phyloP scores from a whole-genome alignment of 2,888 invertebrate genomes.

The Deilephila porcellus region DNA sequence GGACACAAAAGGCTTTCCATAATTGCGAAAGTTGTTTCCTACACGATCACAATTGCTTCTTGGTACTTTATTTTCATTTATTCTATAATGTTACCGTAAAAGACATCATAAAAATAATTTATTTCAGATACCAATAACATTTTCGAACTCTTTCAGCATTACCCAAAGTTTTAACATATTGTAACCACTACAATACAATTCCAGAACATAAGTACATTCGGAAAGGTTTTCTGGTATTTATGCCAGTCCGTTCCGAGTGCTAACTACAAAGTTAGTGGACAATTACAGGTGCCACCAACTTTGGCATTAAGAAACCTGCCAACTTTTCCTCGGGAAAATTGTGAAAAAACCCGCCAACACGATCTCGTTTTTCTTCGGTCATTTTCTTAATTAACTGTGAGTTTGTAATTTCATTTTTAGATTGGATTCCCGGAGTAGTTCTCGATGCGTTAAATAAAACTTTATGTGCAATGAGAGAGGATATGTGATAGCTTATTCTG shows the following conservation, averaged over 20 bases:
- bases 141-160: neutral
- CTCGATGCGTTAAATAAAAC: slow-evolving; percentile 1
- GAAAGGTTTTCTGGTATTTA: slow-evolving; percentile 4
- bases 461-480: neutral
- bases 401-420: slow-evolving; percentile 33
- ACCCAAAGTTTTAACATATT: neutral
- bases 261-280: neutral
- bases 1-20: too few relatives aligned
- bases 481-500: too few relatives aligned
- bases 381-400: slow-evolving; percentile 37
- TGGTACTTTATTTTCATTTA: too few relatives aligned
- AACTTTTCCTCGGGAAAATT: slow-evolving; percentile 23
- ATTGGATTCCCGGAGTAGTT: slow-evolving; percentile 29
- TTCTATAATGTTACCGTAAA: too few relatives aligned
- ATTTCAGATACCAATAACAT: too few relatives aligned
- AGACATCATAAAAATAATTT: too few relatives aligned
- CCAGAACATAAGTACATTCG: neutral
- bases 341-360: slow-evolving; percentile 30
- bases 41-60: too few relatives aligned
- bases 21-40: too few relatives aligned
- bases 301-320: slow-evolving; percentile 27
- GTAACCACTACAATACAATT: neutral
- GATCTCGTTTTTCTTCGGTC: slow-evolving; percentile 29
- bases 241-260: neutral
- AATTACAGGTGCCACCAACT: slow-evolving; percentile 30